These are phyloP conservation scores for Ylistrum balloti DNA, from an alignment of 1,140 invertebrate species.

Conservation along the genomic window DNA sequence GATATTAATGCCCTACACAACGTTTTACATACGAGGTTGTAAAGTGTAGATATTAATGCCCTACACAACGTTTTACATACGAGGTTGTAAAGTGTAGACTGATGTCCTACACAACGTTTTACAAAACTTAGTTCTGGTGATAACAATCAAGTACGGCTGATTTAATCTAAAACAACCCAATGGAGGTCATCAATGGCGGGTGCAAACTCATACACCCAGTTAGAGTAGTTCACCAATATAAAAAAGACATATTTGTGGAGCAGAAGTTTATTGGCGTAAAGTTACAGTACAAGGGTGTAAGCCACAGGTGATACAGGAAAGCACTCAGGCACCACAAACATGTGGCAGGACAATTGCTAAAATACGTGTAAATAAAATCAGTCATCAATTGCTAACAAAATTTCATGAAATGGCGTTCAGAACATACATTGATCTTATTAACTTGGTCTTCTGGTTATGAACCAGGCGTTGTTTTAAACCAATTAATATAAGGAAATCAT, in stretches of 20 bases:
- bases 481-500: neutral
- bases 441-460: neutral
- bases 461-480: neutral
- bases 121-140: too few species aligned
- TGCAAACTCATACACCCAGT: too few species aligned
- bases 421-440: neutral
- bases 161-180: too few species aligned
- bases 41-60: too few species aligned
- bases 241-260: neutral
- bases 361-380: neutral
- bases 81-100: too few species aligned
- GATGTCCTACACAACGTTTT: too few species aligned
- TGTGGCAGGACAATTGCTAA: neutral
- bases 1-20: too few species aligned
- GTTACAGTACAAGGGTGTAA: neutral
- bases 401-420: neutral
- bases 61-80: too few species aligned
- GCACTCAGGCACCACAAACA: neutral
- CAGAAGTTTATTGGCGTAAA: slow-evolving; percentile 34
- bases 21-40: too few species aligned
- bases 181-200: too few species aligned
- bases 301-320: slow-evolving; percentile 16
- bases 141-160: too few species aligned
- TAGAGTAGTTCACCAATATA: too few species aligned
- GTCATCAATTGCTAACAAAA: neutral